Percentiles rank a stretch among this genome's conserved stretches.
These are phyloP conservation scores for Panulirus ornatus DNA, from an alignment of 1,140 invertebrate genomes.

Conservation along the genomic window DNA sequence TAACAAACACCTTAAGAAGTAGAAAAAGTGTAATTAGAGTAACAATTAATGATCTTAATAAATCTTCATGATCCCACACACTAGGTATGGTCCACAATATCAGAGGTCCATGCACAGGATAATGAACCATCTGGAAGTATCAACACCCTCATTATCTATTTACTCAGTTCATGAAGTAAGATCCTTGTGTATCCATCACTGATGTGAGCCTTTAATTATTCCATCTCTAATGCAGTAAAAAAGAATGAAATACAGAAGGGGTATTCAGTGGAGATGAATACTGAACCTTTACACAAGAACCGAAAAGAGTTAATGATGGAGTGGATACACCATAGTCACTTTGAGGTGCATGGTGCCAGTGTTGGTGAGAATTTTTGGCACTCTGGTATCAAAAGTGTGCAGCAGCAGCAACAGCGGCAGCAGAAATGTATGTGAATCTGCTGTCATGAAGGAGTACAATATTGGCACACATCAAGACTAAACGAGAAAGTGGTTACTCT, in stretches of 20 bases:
- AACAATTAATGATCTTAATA: neutral
- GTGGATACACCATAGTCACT: neutral
- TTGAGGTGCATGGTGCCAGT: neutral
- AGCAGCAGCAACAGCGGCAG: neutral
- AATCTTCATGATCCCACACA: no score
- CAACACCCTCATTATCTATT: no score
- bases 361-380: neutral
- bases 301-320: neutral
- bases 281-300: neutral
- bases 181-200: no score
- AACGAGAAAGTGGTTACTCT: neutral
- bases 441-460: neutral
- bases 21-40: neutral
- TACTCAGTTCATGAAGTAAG: no score
- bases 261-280: neutral
- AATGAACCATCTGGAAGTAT: no score
- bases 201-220: no score
- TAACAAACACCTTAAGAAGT: neutral
- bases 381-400: neutral
- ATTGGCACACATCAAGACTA: neutral
- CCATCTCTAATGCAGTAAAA: neutral
- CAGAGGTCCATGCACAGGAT: no score
- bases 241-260: no score
- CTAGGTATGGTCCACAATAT: no score
- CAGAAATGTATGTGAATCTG: neutral